Evolutionary conservation across 2,797 vertebrate genomes (phyloP).

Genomic region (Gymnopithys bicolor): DNA sequence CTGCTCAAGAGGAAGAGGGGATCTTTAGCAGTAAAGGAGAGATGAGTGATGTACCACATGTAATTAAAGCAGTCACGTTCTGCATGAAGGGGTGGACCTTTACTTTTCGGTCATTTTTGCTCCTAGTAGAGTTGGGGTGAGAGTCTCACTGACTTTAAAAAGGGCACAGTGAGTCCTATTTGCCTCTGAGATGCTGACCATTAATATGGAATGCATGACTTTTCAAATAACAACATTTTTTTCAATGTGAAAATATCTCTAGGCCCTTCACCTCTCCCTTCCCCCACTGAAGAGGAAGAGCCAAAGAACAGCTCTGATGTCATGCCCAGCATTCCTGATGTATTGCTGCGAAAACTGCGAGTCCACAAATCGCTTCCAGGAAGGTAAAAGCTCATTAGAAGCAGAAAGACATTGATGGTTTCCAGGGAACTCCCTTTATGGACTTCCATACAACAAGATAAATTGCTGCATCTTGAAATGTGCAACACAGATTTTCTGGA

Average conservation of each 20-base stretch:
- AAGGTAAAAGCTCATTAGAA: conserved; percentile 80
- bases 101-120: not conserved
- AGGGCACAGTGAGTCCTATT: not conserved
- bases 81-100: not conserved
- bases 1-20: not conserved
- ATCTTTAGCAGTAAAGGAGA: not conserved
- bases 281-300: conserved; percentile 81
- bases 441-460: not conserved
- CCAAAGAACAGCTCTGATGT: conserved; percentile 84
- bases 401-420: not conserved
- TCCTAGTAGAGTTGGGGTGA: not conserved
- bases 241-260: not conserved
- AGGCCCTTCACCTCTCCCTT: conserved; percentile 80
- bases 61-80: not conserved
- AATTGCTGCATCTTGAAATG: not conserved
- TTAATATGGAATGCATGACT: not conserved
- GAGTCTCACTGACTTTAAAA: not conserved
- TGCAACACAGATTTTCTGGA: not conserved
- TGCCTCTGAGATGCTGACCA: not conserved
- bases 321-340: conserved; percentile 96
- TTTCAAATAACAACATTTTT: not conserved
- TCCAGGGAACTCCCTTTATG: not conserved
- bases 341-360: conserved; percentile 93
- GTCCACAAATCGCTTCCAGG: conserved; percentile 89
- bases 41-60: not conserved